Conservation (phyloP, 2,797 vertebrate genomes). For the Otolemur crassicaudatus region DNA sequence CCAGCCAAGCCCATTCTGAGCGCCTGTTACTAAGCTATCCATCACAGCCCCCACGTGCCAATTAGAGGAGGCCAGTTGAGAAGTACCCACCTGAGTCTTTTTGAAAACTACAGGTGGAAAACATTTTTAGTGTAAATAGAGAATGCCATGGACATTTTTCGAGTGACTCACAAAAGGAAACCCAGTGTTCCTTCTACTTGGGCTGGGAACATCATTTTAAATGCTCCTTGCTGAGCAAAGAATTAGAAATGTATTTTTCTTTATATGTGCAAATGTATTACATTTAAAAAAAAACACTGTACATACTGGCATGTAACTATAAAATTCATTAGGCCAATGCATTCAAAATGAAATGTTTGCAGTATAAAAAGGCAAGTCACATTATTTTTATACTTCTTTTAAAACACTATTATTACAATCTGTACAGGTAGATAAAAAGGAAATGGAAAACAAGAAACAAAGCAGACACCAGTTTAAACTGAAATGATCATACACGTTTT, state of each 20-base stretch:
- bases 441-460: not conserved
- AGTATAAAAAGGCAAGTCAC: constrained; percentile 35
- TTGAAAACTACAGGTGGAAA: constrained; percentile 28
- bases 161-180: constrained; percentile 47
- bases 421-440: not conserved
- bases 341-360: constrained; percentile 49
- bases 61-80: constrained; percentile 53
- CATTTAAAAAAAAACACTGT: not conserved
- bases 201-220: not conserved
- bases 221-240: constrained; percentile 24
- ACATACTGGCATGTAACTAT: not conserved
- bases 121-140: constrained; percentile 29
- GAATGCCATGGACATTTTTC: not conserved
- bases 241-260: constrained; percentile 26
- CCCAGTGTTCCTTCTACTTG: not conserved
- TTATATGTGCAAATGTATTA: too few species aligned
- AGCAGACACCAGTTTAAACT: not conserved
- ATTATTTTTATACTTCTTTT: not conserved
- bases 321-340: constrained; percentile 14
- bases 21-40: not conserved
- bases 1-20: not conserved
- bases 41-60: not conserved
- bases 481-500: not conserved
- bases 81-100: constrained; percentile 1
- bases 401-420: not conserved